These are phyloP conservation scores for Heliocidaris tuberculata DNA, from an alignment of 35 echinoderm and acorn worm genomes.

Conservation along the genomic window DNA sequence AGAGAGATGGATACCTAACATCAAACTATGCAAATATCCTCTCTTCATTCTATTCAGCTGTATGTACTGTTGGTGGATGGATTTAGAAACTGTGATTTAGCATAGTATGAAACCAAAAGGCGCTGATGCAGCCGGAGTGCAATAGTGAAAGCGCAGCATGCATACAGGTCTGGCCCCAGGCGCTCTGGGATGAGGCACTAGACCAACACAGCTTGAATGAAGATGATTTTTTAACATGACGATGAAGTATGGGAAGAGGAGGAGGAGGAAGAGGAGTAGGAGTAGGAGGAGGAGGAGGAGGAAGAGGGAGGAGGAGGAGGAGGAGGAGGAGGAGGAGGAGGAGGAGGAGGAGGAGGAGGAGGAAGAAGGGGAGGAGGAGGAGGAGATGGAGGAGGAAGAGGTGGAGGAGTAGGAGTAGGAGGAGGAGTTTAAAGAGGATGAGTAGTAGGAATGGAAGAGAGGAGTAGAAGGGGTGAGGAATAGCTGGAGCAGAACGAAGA, in stretches of 20 bases:
- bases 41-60: background rate
- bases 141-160: no score
- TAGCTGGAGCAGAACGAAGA: no score
- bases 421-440: no score
- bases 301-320: background rate
- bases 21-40: background rate
- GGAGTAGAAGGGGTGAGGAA: no score
- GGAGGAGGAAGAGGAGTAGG: background rate
- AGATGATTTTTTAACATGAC: background rate
- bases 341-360: no score
- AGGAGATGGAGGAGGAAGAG: no score
- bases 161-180: background rate
- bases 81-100: background rate
- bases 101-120: background rate
- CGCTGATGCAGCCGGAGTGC: background rate
- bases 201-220: background rate
- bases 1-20: background rate
- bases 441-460: no score
- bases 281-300: background rate
- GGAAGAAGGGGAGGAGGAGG: no score
- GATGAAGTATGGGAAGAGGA: background rate
- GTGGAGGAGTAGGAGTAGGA: no score
- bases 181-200: background rate
- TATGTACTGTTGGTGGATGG: background rate
- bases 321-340: no score